Evolutionary conservation across 1,140 invertebrate species (phyloP).

Genomic region (Apocrypta bakeri): DNA sequence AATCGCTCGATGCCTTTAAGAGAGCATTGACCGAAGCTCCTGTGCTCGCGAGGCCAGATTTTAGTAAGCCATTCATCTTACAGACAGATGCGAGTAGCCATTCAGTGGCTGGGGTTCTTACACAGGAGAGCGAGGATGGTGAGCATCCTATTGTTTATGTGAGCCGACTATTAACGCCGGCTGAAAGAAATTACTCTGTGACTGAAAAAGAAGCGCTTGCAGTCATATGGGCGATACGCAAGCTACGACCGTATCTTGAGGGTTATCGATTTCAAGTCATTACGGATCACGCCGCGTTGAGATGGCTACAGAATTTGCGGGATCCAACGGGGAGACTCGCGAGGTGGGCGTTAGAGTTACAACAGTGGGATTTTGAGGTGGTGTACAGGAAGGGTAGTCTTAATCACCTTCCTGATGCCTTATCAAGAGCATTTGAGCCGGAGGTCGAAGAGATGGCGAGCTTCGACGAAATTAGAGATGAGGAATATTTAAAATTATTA

Average conservation of each 20-base stretch:
- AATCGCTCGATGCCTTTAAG: background rate
- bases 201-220: conserved; percentile 73
- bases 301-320: conserved; percentile 72
- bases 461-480: background rate
- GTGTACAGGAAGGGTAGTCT: conserved; percentile 53
- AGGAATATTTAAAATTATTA: background rate
- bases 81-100: conserved; percentile 29
- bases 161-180: background rate
- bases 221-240: conserved; percentile 53
- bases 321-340: conserved; percentile 67
- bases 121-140: conserved; percentile 51
- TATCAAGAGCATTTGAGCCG: no score
- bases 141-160: conserved; percentile 36
- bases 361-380: conserved; percentile 66
- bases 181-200: conserved; percentile 48
- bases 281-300: conserved; percentile 74
- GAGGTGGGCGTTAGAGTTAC: conserved; percentile 69
- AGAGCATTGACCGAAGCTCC: conserved; percentile 37
- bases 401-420: no score
- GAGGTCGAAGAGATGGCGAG: background rate
- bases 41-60: conserved; percentile 50
- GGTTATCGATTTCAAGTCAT: conserved; percentile 63
- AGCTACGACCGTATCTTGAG: conserved; percentile 62
- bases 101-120: conserved; percentile 57
- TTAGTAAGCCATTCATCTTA: conserved; percentile 35